Conservation (phyloP, 2,797 vertebrate genomes). For the Microcaecilia unicolor region DNA sequence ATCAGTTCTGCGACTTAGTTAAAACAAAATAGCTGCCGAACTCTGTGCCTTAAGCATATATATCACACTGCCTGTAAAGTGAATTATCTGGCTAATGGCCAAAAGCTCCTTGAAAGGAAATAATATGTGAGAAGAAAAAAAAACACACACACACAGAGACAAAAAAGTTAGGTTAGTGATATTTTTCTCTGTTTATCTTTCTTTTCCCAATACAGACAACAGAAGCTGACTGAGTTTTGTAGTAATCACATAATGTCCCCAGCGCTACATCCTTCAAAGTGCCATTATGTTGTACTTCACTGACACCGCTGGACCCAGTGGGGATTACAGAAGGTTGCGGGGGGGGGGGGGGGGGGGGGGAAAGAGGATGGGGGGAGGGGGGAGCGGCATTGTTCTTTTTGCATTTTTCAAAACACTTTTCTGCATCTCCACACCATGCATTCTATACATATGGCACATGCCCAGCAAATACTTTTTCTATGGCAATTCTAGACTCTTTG, state of each 20-base stretch:
- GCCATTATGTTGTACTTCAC: rapidly evolving
- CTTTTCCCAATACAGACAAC: too few relatives aligned
- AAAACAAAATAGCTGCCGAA: not conserved
- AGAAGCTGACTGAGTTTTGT: too few relatives aligned
- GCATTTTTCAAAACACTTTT: not conserved
- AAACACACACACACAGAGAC: conserved; percentile 29
- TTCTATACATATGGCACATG: not conserved
- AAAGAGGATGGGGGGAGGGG: too few relatives aligned
- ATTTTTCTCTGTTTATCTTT: conserved; percentile 20
- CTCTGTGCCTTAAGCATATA: not conserved
- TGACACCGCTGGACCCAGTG: rapidly evolving
- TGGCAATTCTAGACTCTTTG: not conserved
- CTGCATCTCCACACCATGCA: too few relatives aligned
- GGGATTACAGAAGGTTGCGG: not conserved
- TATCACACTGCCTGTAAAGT: too few relatives aligned
- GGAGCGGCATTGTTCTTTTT: too few relatives aligned
- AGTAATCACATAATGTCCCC: too few relatives aligned
- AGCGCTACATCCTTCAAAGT: too few relatives aligned
- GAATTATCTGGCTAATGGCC: conserved; percentile 15
- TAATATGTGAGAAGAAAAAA: conserved; percentile 18
- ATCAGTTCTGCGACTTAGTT: conserved; percentile 15
- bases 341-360: too few relatives aligned
- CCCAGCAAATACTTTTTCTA: not conserved
- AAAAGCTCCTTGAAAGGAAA: conserved; percentile 21
- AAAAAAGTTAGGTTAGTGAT: conserved; percentile 17